Evolutionary conservation across 37 sponge, comb jelly and placozoan genomes (phyloP).

Genomic region (Tethya wilhelma): DNA sequence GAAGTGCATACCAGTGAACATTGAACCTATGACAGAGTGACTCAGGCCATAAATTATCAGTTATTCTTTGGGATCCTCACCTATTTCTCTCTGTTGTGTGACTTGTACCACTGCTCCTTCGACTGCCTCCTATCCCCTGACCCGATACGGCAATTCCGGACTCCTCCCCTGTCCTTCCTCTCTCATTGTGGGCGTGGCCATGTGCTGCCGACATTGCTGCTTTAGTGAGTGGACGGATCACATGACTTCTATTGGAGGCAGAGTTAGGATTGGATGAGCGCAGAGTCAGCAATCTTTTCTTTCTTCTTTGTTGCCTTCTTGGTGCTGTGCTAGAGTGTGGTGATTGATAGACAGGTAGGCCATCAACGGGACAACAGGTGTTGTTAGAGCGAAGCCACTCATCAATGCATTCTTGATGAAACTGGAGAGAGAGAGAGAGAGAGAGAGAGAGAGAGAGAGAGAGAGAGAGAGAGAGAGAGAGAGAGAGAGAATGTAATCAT

Average conservation of each 20-base stretch:
- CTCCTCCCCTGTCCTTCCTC: not conserved
- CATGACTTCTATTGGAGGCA: not conserved
- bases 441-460: not conserved
- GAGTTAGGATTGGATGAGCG: not conserved
- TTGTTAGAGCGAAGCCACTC: slow-evolving; percentile 52
- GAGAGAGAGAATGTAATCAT: not conserved
- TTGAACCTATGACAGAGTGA: not conserved
- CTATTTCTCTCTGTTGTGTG: not conserved
- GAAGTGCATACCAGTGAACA: too few relatives aligned
- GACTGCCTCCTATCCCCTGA: slow-evolving; percentile 12
- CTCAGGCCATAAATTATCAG: not conserved
- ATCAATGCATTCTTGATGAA: slow-evolving; percentile 76
- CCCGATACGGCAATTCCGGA: slow-evolving; percentile 22
- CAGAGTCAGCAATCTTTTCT: not conserved
- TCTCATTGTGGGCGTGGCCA: not conserved
- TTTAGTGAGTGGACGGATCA: not conserved
- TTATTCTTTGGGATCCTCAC: not conserved
- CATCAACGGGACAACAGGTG: slow-evolving; percentile 69
- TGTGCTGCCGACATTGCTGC: not conserved
- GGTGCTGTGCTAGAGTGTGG: not conserved
- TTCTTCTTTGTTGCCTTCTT: not conserved
- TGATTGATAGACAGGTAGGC: slow-evolving; percentile 9
- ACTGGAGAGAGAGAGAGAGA: slow-evolving; percentile 43
- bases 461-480: slow-evolving; percentile 1
- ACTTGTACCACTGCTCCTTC: not conserved